Conservation (phyloP, 2,888 invertebrate genomes). For the Parthenolecanium corni region DNA sequence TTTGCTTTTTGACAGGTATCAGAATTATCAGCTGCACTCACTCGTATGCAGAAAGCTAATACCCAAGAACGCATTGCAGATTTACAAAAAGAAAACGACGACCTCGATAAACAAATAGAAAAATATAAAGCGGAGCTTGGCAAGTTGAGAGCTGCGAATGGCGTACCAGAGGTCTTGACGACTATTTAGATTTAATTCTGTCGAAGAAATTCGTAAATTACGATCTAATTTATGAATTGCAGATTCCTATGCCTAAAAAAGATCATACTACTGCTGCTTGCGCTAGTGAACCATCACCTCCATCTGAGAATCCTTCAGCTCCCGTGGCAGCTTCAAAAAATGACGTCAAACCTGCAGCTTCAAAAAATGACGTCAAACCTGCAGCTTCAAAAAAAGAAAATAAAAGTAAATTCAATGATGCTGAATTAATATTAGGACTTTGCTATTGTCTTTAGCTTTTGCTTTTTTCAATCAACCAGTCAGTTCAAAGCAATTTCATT, state of each 20-base stretch:
- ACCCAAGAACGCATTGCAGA: background rate
- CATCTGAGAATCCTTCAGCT: background rate
- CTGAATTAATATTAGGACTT: background rate
- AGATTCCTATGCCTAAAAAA: background rate
- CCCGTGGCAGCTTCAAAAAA: background rate
- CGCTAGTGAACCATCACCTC: background rate
- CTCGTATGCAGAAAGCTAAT: background rate
- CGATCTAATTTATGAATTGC: background rate
- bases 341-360: too few relatives aligned
- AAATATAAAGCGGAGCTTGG: conserved; percentile 9
- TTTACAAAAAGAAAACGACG: conserved; percentile 3
- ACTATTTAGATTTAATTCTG: background rate
- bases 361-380: too few relatives aligned
- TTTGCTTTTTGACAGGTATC: background rate
- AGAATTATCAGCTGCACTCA: background rate
- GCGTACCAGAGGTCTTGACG: conserved; percentile 4
- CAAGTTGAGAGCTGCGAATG: background rate
- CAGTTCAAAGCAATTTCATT: too few relatives aligned
- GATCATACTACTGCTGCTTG: background rate
- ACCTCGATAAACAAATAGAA: conserved; percentile 8
- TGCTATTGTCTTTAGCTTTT: background rate
- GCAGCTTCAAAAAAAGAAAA: background rate
- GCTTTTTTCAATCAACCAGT: background rate
- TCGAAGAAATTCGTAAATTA: background rate
- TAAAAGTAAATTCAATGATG: background rate